phyloP scores from a whole-genome alignment of 92 coral and sea anemone species.

The Desmophyllum pertusum region DNA sequence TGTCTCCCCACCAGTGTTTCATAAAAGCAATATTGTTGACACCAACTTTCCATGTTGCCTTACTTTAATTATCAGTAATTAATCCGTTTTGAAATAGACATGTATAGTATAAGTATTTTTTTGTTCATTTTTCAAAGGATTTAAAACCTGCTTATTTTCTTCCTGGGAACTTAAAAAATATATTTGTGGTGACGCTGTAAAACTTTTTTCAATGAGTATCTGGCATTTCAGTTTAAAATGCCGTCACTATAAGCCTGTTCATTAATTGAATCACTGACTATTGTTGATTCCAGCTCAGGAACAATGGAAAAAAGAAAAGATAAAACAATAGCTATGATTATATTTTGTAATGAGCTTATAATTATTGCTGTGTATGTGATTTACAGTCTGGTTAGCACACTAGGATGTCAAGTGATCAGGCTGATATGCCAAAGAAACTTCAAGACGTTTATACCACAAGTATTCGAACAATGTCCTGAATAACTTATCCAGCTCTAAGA shows the following conservation, averaged over 20 bases:
- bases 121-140: no score
- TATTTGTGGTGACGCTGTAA: no score
- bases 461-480: slow-evolving; percentile 8
- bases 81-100: background rate
- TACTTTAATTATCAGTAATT: background rate
- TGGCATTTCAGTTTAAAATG: no score
- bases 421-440: background rate
- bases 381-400: slow-evolving; percentile 15
- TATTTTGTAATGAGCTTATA: background rate
- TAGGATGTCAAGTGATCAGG: background rate
- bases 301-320: background rate
- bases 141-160: slow-evolving; percentile 14
- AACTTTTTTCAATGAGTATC: no score
- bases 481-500: background rate
- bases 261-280: background rate
- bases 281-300: no score
- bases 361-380: background rate
- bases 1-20: no score
- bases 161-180: no score
- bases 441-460: slow-evolving; percentile 20
- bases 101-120: no score
- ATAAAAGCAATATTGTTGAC: slow-evolving; percentile 2
- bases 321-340: background rate
- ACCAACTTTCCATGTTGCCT: slow-evolving; percentile 1
- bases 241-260: background rate